A percentile compares a stretch with the other conserved stretches of the same genome.
Evolutionary conservation across 2,797 vertebrate genomes (phyloP).

Genomic region (Platalea minor): DNA sequence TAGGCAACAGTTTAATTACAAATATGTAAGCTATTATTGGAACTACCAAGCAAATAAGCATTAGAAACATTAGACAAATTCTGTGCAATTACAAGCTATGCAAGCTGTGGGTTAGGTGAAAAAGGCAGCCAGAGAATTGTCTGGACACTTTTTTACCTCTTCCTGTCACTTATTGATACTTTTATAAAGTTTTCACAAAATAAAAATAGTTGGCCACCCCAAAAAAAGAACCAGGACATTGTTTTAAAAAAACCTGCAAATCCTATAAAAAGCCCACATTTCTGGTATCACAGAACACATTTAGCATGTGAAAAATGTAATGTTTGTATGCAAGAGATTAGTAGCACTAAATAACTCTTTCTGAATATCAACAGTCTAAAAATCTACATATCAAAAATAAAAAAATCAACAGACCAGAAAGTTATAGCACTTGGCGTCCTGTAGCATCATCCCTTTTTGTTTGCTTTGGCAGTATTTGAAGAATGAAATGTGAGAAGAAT

Average conservation of each 20-base stretch:
- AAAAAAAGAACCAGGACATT: background rate
- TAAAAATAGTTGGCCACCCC: background rate
- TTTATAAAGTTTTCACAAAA: background rate
- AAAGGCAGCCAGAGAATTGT: background rate
- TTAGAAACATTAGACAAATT: background rate
- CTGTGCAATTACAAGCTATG: background rate
- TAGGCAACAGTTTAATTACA: conserved; percentile 1
- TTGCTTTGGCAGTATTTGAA: background rate
- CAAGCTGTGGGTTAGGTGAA: background rate
- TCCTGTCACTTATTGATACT: background rate
- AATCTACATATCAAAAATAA: background rate
- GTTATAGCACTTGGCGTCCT: background rate
- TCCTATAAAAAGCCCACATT: background rate
- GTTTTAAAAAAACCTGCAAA: background rate
- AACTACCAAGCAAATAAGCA: background rate
- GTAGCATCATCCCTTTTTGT: background rate
- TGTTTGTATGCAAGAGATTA: background rate
- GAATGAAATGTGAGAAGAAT: background rate
- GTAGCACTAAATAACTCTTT: background rate
- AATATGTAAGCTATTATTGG: background rate
- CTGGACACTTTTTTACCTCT: background rate
- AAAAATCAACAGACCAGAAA: background rate
- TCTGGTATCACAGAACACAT: background rate
- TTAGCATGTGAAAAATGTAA: background rate
- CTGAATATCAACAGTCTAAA: background rate